Evolutionary conservation across 2,888 invertebrate species (phyloP).

Genomic region (Plagiodera versicolora): DNA sequence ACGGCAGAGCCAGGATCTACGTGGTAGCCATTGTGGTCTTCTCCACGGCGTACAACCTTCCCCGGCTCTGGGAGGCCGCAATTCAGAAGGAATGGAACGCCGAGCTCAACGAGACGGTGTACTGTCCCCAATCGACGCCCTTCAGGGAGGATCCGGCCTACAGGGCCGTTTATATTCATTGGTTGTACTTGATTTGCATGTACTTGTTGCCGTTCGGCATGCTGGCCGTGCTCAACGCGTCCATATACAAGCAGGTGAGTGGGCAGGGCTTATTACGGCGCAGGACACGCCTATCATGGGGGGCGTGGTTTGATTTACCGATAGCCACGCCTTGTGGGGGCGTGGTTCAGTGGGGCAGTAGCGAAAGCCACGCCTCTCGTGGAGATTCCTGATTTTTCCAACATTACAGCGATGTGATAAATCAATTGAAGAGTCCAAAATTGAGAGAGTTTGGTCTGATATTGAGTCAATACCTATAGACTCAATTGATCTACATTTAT

Average conservation of each 20-base stretch:
- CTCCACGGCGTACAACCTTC: slow-evolving; percentile 83
- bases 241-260: slow-evolving; percentile 85
- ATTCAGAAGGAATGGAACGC: slow-evolving; percentile 50
- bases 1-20: slow-evolving; percentile 81
- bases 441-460: too few species aligned
- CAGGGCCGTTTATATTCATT: slow-evolving; percentile 86
- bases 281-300: too few species aligned
- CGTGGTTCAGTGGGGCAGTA: too few species aligned
- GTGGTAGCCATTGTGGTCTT: slow-evolving; percentile 80
- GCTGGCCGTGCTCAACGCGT: slow-evolving; percentile 85
- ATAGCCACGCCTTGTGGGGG: too few species aligned
- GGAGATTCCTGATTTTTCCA: too few species aligned
- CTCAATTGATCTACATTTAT: too few species aligned
- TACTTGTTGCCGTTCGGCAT: slow-evolving; percentile 90
- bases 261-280: background rate
- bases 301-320: background rate
- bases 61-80: slow-evolving; percentile 73
- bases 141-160: slow-evolving; percentile 73
- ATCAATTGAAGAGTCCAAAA: too few species aligned
- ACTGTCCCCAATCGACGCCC: slow-evolving; percentile 70
- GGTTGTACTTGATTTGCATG: slow-evolving; percentile 92
- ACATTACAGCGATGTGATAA: too few species aligned
- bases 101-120: slow-evolving; percentile 57
- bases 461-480: too few species aligned
- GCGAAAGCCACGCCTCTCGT: too few species aligned